A percentile compares a stretch with the other conserved stretches of the same genome.
Evolutionary conservation across 2,888 invertebrate species (phyloP).

Genomic region (Dicyrtoma fusca): DNA sequence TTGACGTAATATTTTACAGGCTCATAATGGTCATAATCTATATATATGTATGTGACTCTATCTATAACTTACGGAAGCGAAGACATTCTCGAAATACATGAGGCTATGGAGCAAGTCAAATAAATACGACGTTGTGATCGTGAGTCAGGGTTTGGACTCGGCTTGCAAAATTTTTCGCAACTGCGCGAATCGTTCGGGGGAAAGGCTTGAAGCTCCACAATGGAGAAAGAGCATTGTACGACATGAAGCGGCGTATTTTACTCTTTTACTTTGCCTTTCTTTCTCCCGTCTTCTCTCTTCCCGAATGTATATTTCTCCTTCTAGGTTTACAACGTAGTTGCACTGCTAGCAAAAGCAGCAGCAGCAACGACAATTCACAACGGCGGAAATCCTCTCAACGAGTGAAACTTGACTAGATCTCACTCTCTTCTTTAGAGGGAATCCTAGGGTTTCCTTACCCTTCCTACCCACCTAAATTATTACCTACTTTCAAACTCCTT

Average conservation of each 20-base stretch:
- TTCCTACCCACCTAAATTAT: not conserved
- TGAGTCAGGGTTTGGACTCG: too few relatives aligned
- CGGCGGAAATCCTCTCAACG: not conserved
- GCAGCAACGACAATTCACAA: not conserved
- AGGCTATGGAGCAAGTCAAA: too few relatives aligned
- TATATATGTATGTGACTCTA: too few relatives aligned
- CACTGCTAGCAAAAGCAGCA: not conserved
- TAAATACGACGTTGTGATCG: too few relatives aligned
- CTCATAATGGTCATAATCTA: too few relatives aligned
- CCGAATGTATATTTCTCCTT: too few relatives aligned
- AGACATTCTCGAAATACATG: too few relatives aligned
- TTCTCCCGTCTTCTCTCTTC: not conserved
- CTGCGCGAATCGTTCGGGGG: conserved; percentile 11
- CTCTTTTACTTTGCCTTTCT: not conserved
- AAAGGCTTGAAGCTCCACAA: not conserved
- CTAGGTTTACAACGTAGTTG: not conserved
- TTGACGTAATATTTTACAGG: too few relatives aligned
- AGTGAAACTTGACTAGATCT: conserved; percentile 1
- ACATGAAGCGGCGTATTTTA: not conserved
- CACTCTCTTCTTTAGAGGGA: not conserved
- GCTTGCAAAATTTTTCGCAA: conserved; percentile 3
- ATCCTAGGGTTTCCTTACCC: not conserved
- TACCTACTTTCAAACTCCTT: not conserved
- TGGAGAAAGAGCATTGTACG: conserved; percentile 5
- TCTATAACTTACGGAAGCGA: too few relatives aligned